Evolutionary conservation across 2,888 invertebrate genomes (phyloP), one percentile per base, ranked within the genome.

Genomic region (Melolontha melolontha): DNA sequence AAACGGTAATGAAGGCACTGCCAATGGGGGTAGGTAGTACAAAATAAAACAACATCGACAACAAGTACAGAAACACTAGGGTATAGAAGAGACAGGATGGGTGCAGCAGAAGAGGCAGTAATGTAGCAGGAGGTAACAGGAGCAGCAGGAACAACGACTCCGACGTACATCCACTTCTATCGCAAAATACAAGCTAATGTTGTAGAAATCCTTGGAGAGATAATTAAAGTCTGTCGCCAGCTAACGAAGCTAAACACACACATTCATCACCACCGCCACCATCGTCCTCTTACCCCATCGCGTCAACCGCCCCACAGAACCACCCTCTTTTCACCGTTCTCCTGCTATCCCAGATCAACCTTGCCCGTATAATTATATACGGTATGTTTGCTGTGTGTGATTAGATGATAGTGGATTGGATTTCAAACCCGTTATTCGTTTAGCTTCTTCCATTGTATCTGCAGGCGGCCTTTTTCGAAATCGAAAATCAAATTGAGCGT

Each of bases 171-270:
- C 67, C 63, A 67, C 72, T 70, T 73, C 73, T 75, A 75, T 74
- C 70, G 74, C 75, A 73, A 75, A 75, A 75, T 74, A 74, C 72
- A 73, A 74, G 75, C 75, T 74, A 74, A 75, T 74, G 74, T 76
- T 74, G 73, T 75, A 75, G 77, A 78, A 79, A 80, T 81, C 81
- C 81, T 81, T 80, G 79, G 81, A 81, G 81, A 80, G 80, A 81
- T 81, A 82, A 82, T 82, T 81, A 81, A 81, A 82, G 80, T 81
- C 79, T 80, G 81, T 81, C 81, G 80, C 75, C 79, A 76, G 78
- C 80, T 81, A 81, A 81, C 81, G 81, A 81, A 79, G 80, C 80
- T 79, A 79, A 80, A 79, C 73, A 75, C 73, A 79, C 79, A 79
- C 80, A 80, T 80, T 80, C 79, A 80, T 79, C 80, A 79, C 77